These are phyloP conservation scores for Brenthis ino DNA, from an alignment of 2,888 invertebrate genomes.

Conservation along the genomic window DNA sequence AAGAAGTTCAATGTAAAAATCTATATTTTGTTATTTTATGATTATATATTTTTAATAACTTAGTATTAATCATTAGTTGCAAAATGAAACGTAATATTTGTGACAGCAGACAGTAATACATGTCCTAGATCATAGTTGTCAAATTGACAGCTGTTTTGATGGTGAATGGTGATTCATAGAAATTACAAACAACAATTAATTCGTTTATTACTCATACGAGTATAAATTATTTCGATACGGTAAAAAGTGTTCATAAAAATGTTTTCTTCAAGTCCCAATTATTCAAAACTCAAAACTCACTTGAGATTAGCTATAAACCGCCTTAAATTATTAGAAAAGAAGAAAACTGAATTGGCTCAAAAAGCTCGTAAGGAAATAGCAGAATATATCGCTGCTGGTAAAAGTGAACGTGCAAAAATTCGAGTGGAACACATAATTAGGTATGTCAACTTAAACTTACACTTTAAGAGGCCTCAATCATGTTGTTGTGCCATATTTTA, in stretches of 20 bases:
- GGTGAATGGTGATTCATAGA: constrained; percentile 30
- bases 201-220: constrained; percentile 25
- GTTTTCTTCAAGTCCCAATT: constrained; percentile 96
- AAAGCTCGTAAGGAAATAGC: constrained; percentile 99
- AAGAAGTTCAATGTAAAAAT: too few relatives aligned
- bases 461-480: neutral
- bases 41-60: too few relatives aligned
- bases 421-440: constrained; percentile 98
- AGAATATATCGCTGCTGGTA: constrained; percentile 94
- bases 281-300: constrained; percentile 98
- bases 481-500: neutral
- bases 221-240: neutral
- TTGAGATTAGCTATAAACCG: constrained; percentile 95
- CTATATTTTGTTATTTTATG: too few relatives aligned
- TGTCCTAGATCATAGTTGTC: neutral
- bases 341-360: constrained; percentile 97
- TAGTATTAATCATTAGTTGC: too few relatives aligned
- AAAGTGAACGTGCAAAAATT: constrained; percentile 95
- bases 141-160: constrained; percentile 15
- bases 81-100: too few relatives aligned
- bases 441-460: constrained; percentile 53
- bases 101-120: too few relatives aligned
- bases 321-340: constrained; percentile 96
- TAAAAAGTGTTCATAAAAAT: constrained; percentile 71
- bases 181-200: constrained; percentile 27